These are phyloP conservation scores for Vultur gryphus DNA, from an alignment of 2,797 vertebrate species.

Conservation along the genomic window DNA sequence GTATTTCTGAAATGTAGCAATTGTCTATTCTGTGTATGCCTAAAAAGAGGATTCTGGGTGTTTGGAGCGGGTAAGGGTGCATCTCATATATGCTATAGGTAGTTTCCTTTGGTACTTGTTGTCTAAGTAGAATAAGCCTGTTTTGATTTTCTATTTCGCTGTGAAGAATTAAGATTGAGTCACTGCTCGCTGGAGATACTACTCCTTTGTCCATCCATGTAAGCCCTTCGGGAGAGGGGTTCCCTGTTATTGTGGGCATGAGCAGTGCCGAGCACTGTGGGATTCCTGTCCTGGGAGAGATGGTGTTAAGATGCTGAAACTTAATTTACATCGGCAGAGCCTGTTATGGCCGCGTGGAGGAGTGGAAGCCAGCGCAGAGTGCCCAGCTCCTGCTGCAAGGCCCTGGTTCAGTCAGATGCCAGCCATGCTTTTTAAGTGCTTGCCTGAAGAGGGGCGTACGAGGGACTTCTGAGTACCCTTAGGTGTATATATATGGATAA, in stretches of 20 bases:
- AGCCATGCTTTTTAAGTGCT: background rate
- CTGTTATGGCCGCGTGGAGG: rapidly evolving
- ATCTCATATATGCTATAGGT: background rate
- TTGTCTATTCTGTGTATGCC: background rate
- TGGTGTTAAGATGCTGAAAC: background rate
- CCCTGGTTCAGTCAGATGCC: background rate
- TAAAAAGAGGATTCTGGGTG: background rate
- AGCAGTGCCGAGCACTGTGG: rapidly evolving
- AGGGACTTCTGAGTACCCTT: background rate
- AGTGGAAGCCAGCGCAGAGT: background rate
- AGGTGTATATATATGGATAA: background rate
- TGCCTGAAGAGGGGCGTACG: rapidly evolving
- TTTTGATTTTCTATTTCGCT: background rate
- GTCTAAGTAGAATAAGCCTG: background rate
- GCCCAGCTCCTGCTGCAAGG: background rate
- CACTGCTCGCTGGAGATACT: background rate
- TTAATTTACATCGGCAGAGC: background rate
- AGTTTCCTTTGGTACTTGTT: background rate
- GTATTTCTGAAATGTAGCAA: background rate
- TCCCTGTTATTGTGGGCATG: background rate
- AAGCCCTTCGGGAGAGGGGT: background rate
- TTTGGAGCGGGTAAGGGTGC: background rate
- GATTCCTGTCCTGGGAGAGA: background rate
- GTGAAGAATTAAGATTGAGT: background rate
- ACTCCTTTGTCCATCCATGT: background rate